These are phyloP conservation scores for Actinostola sp. DNA, from an alignment of 92 coral and sea anemone species.

Conservation along the genomic window DNA sequence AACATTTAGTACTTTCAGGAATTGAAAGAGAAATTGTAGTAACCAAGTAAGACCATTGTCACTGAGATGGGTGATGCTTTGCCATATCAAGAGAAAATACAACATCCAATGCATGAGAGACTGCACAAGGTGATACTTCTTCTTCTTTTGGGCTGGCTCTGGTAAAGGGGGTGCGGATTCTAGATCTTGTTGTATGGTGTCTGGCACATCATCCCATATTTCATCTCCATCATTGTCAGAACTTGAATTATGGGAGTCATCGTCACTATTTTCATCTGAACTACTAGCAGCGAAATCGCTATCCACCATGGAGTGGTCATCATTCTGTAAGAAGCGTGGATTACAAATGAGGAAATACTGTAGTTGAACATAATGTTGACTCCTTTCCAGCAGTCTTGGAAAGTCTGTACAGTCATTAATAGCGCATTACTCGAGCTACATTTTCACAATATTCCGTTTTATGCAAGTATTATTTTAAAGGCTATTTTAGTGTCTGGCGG, in stretches of 20 bases:
- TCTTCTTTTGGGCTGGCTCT: constrained; percentile 20
- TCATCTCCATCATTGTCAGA: constrained; percentile 22
- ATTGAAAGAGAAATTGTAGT: constrained; percentile 43
- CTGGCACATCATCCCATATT: constrained; percentile 30
- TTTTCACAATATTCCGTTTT: too few relatives aligned
- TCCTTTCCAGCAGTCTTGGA: too few relatives aligned
- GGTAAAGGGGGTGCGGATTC: constrained; percentile 37
- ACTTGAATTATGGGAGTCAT: background rate
- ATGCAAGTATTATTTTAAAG: too few relatives aligned
- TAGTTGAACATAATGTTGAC: too few relatives aligned
- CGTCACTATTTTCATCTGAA: constrained; percentile 5
- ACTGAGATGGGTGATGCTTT: constrained; percentile 35
- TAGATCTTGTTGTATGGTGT: constrained; percentile 28
- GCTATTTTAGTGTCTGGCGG: too few relatives aligned
- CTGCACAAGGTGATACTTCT: constrained; percentile 20
- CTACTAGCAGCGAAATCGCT: constrained; percentile 3
- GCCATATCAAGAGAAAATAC: constrained; percentile 45
- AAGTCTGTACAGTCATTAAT: too few relatives aligned
- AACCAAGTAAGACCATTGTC: constrained; percentile 52
- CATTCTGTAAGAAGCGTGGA: too few relatives aligned
- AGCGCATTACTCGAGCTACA: too few relatives aligned
- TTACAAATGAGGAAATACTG: too few relatives aligned
- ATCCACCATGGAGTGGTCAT: background rate
- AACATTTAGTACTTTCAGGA: constrained; percentile 30
- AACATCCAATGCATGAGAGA: constrained; percentile 38